Evolutionary conservation across 2,113 vertebrate species (phyloP).

Genomic region (Columbina picui): DNA sequence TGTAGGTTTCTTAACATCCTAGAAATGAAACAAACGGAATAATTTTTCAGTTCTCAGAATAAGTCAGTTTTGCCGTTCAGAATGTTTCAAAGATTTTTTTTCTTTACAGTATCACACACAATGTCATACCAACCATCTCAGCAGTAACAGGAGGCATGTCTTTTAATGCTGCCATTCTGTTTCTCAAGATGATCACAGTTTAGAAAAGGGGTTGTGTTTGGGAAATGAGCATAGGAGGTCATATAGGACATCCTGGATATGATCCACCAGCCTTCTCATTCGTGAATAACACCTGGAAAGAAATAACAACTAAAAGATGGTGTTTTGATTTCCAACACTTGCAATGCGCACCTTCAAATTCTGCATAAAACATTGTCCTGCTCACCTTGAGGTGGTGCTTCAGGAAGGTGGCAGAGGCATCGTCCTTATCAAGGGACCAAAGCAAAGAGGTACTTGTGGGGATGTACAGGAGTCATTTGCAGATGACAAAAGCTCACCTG

Average conservation of each 20-base stretch:
- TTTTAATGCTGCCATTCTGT: neutral
- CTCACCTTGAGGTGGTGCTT: neutral
- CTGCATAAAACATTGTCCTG: neutral
- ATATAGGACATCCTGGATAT: neutral
- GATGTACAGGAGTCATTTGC: neutral
- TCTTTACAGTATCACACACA: neutral
- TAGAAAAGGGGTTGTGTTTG: neutral
- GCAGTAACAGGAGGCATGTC: neutral
- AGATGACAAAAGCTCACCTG: neutral
- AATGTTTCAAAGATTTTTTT: fast-evolving
- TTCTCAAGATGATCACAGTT: neutral
- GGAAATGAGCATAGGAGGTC: neutral
- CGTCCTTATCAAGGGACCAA: neutral
- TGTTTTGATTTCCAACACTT: neutral
- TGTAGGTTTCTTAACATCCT: neutral
- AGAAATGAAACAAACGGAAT: neutral
- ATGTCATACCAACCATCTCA: neutral
- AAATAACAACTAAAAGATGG: neutral
- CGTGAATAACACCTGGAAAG: neutral
- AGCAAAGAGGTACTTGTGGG: neutral
- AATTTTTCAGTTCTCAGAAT: neutral
- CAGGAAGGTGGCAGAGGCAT: neutral
- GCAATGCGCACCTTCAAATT: neutral
- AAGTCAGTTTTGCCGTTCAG: neutral
- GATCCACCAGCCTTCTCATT: neutral